phyloP scores from a whole-genome alignment of 2,888 invertebrate species.

The Torymus aiolomorphi region DNA sequence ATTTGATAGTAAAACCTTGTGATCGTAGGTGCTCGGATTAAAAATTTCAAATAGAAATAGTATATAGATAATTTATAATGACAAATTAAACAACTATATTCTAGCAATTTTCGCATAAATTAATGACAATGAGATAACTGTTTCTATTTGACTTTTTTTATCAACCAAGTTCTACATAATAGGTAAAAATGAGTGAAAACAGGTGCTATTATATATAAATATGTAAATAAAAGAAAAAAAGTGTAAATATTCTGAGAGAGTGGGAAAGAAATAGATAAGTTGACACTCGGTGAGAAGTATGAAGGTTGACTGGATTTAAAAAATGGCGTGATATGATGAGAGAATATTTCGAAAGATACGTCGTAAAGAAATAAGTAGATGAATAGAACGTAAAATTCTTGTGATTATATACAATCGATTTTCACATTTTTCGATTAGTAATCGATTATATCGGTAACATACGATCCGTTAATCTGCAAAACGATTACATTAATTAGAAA shows the following conservation, averaged over 20 bases:
- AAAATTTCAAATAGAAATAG: constrained; percentile 34
- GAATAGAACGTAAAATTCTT: constrained; percentile 1
- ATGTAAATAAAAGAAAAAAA: neutral
- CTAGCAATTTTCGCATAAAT: too few relatives aligned
- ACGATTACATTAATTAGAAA: too few relatives aligned
- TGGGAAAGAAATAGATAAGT: constrained; percentile 14
- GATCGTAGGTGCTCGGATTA: neutral
- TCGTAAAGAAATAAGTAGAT: neutral
- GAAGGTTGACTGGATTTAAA: neutral
- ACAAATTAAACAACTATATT: too few relatives aligned
- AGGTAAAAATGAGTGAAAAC: constrained; percentile 3
- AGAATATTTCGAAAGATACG: constrained; percentile 28
- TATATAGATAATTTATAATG: too few relatives aligned
- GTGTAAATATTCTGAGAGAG: constrained; percentile 19
- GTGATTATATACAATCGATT: constrained; percentile 10
- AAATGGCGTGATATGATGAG: constrained; percentile 17
- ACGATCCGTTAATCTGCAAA: too few relatives aligned
- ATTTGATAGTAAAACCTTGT: constrained; percentile 27
- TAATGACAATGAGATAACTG: neutral
- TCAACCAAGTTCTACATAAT: neutral
- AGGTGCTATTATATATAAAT: constrained; percentile 18
- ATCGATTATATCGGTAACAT: too few relatives aligned
- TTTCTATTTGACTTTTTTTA: constrained; percentile 41
- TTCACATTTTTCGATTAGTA: too few relatives aligned
- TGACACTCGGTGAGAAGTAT: constrained; percentile 14